A percentile compares a stretch with the other conserved stretches of the same genome.
Evolutionary conservation across 2,888 invertebrate species (phyloP).

Genomic region (Drosophila kokeensis): DNA sequence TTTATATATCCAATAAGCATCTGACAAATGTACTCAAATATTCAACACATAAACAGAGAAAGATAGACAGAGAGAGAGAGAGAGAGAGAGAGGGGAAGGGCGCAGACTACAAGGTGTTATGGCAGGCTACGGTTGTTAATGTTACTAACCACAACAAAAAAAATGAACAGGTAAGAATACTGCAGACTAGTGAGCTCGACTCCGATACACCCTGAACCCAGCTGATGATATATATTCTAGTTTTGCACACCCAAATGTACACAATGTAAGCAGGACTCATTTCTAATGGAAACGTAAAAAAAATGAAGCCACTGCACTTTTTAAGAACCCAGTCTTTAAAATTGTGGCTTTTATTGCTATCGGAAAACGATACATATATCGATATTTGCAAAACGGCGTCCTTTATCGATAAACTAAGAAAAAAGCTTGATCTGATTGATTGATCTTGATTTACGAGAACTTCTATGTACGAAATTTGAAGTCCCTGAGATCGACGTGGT

Average conservation of each 20-base stretch:
- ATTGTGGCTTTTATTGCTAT: not conserved
- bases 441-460: no score
- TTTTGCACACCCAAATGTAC: not conserved
- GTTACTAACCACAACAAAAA: slow-evolving; percentile 19
- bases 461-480: no score
- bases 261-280: not conserved
- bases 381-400: not conserved
- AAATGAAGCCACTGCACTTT: no score
- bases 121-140: slow-evolving; percentile 47
- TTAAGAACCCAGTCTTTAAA: not conserved
- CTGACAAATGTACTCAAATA: not conserved
- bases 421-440: not conserved
- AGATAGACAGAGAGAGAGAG: slow-evolving; percentile 15
- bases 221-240: not conserved
- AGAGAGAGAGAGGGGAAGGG: slow-evolving; percentile 6
- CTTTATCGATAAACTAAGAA: not conserved
- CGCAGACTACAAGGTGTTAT: slow-evolving; percentile 28
- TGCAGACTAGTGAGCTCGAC: not conserved
- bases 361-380: not conserved
- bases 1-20: slow-evolving; percentile 4
- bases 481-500: not conserved
- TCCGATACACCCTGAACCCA: not conserved
- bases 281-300: not conserved
- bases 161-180: not conserved
- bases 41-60: slow-evolving; percentile 40